These are phyloP conservation scores for Cyclura pinguis DNA, from an alignment of 2,797 vertebrate genomes.

Conservation along the genomic window DNA sequence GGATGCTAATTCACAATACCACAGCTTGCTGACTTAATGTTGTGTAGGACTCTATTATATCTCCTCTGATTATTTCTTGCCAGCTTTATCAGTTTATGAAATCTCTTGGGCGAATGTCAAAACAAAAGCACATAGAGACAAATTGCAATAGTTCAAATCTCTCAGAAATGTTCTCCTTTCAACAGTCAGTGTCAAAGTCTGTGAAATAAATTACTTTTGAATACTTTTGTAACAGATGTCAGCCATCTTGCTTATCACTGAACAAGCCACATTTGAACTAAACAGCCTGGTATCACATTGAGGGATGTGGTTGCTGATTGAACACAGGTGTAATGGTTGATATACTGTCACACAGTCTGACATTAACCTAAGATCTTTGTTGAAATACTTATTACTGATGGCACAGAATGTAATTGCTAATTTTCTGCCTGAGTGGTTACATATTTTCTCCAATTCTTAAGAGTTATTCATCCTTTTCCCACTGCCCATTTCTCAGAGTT, in stretches of 20 bases:
- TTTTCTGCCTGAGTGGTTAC: slow-evolving; percentile 93
- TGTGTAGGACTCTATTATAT: slow-evolving; percentile 16
- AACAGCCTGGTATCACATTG: slow-evolving; percentile 78
- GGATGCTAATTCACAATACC: slow-evolving; percentile 7
- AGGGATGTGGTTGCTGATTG: slow-evolving; percentile 84
- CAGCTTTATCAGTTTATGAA: slow-evolving; percentile 55
- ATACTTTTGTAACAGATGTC: slow-evolving; percentile 84
- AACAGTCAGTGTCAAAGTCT: slow-evolving; percentile 78
- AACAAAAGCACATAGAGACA: slow-evolving; percentile 61
- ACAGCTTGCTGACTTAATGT: slow-evolving; percentile 41
- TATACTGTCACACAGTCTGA: slow-evolving; percentile 90
- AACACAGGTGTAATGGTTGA: slow-evolving; percentile 93
- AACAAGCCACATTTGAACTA: slow-evolving; percentile 83
- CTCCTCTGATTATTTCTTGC: slow-evolving; percentile 25
- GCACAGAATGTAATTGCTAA: slow-evolving; percentile 97
- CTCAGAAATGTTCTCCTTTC: slow-evolving; percentile 78
- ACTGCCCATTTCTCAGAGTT: slow-evolving; percentile 82
- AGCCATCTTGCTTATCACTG: slow-evolving; percentile 88
- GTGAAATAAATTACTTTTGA: slow-evolving; percentile 87
- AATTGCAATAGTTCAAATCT: slow-evolving; percentile 67
- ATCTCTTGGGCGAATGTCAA: slow-evolving; percentile 37
- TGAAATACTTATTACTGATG: slow-evolving; percentile 99
- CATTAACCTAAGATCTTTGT: slow-evolving; percentile 93
- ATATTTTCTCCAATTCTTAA: slow-evolving; percentile 90
- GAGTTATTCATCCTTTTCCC: slow-evolving; percentile 87